Conservation (phyloP, 1,140 invertebrate species). For the Apis cerana region DNA sequence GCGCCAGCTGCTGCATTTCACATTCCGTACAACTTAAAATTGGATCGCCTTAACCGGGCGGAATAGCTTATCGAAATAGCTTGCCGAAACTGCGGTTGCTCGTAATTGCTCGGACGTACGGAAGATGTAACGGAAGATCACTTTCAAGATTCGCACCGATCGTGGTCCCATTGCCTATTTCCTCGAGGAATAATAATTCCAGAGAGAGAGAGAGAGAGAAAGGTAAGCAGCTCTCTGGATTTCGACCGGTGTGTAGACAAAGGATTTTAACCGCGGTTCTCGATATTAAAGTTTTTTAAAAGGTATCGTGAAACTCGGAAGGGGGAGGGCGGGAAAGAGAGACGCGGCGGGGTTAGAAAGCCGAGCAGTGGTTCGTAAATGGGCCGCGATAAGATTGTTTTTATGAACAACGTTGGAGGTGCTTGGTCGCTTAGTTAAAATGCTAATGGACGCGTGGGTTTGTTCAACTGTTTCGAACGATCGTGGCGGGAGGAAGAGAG, state of each 20-base stretch:
- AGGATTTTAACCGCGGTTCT: neutral
- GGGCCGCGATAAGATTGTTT: conserved; percentile 28
- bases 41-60: conserved; percentile 36
- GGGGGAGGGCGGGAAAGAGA: neutral
- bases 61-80: conserved; percentile 40
- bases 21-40: conserved; percentile 41
- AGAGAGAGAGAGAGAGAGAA: too few relatives aligned
- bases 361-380: conserved; percentile 10
- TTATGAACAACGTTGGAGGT: conserved; percentile 19
- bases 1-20: conserved; percentile 42
- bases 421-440: conserved; percentile 15
- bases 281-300: conserved; percentile 25
- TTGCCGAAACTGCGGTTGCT: neutral
- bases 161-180: too few relatives aligned
- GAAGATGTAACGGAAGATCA: neutral
- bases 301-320: neutral
- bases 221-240: neutral
- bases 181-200: neutral
- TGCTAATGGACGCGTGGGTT: conserved; percentile 7
- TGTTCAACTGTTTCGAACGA: conserved; percentile 17
- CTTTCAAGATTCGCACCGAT: neutral
- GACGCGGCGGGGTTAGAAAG: neutral
- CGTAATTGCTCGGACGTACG: conserved; percentile 15
- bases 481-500: neutral
- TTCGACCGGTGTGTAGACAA: neutral